These are phyloP conservation scores for Calephelis perditalis DNA, from an alignment of 2,888 invertebrate genomes.

Conservation along the genomic window DNA sequence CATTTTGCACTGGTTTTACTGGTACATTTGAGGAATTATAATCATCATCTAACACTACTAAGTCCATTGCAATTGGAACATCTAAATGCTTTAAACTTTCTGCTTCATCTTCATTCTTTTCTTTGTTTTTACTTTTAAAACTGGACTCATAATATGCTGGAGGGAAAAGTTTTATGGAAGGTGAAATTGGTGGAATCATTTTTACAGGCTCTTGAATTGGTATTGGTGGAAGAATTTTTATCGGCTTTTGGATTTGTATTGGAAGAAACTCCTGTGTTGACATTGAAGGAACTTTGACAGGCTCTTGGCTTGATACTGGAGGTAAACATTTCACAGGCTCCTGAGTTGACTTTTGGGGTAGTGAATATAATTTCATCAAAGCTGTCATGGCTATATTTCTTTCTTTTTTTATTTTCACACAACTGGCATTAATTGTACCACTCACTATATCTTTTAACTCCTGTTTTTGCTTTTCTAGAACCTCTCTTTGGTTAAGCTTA, in stretches of 20 bases:
- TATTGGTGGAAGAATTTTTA: too few species aligned
- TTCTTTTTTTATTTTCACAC: neutral
- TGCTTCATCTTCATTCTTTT: neutral
- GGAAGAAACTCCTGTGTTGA: too few species aligned
- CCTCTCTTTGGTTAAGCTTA: neutral
- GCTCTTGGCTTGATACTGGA: too few species aligned
- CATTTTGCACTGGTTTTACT: neutral
- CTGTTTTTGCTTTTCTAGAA: conserved; percentile 2
- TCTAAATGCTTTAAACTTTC: neutral
- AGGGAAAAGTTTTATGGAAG: neutral
- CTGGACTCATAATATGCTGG: conserved; percentile 1
- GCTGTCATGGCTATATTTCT: conserved; percentile 1
- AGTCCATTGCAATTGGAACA: neutral
- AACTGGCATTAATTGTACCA: conserved; percentile 1
- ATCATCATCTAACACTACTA: conserved; percentile 2
- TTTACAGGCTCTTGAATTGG: too few species aligned
- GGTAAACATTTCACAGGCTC: neutral
- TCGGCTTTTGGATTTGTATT: too few species aligned
- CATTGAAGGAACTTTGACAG: too few species aligned
- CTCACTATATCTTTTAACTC: neutral
- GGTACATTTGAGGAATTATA: neutral
- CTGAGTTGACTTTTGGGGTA: neutral
- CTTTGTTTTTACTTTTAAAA: neutral
- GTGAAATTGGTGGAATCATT: too few species aligned
- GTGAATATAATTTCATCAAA: conserved; percentile 3